phyloP scores from a whole-genome alignment of 2,888 invertebrate genomes.

The Metallyticus violacea region DNA sequence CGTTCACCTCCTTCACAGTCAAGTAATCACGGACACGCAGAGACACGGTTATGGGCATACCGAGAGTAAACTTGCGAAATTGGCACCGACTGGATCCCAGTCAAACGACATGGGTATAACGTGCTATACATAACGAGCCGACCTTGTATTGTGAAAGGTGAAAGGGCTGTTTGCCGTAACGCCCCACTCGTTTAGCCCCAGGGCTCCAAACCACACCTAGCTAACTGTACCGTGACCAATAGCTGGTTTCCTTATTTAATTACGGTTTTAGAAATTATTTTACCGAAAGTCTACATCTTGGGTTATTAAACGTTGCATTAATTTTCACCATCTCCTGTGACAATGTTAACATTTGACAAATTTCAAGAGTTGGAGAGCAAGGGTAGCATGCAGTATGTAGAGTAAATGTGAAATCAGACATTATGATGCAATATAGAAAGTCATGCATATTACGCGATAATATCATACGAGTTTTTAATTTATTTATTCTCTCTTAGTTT shows the following conservation, averaged over 20 bases:
- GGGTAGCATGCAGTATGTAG: not conserved
- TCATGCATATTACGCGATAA: too few species aligned
- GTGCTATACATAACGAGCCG: not conserved
- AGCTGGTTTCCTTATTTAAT: not conserved
- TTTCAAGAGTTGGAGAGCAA: not conserved
- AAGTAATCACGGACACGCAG: not conserved
- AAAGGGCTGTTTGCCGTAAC: not conserved
- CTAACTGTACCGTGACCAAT: not conserved
- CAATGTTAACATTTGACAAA: not conserved
- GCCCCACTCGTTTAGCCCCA: too few species aligned
- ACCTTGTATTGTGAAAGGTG: not conserved
- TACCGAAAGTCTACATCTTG: too few species aligned
- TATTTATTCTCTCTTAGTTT: too few species aligned
- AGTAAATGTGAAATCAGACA: not conserved
- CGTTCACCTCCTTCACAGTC: too few species aligned
- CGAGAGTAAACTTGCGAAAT: not conserved
- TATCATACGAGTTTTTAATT: too few species aligned
- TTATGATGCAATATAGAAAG: not conserved
- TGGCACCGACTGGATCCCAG: too few species aligned
- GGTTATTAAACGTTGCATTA: not conserved
- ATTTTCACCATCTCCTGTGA: not conserved
- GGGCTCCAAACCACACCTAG: not conserved
- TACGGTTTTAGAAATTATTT: not conserved
- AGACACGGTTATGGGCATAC: not conserved
- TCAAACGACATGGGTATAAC: too few species aligned